phyloP scores from a whole-genome alignment of 2,888 invertebrate species.

The Julus scandinavius region DNA sequence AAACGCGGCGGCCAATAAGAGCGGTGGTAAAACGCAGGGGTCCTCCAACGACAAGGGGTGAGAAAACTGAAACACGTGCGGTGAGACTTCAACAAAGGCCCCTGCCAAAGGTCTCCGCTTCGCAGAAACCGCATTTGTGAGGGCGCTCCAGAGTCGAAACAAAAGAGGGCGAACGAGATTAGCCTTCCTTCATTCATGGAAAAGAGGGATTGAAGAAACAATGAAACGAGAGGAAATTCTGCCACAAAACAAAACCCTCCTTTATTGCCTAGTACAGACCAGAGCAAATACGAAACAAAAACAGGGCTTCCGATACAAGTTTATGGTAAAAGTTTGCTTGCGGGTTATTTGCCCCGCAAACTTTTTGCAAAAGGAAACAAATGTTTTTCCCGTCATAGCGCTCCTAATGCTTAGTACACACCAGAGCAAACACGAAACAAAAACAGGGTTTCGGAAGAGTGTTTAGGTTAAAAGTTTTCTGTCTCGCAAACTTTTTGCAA shows the following conservation, averaged over 20 bases:
- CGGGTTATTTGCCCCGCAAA: too few species aligned
- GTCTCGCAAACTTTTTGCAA: too few species aligned
- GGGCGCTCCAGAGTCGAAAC: neutral
- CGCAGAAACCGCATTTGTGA: neutral
- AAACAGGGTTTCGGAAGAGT: too few species aligned
- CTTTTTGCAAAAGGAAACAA: too few species aligned
- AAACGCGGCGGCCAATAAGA: neutral
- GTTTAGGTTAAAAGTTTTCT: too few species aligned
- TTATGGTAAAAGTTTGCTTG: too few species aligned
- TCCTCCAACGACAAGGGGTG: neutral
- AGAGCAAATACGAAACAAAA: too few species aligned
- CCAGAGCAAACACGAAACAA: too few species aligned
- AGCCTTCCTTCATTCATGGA: neutral
- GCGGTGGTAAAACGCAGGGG: neutral
- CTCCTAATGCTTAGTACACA: too few species aligned
- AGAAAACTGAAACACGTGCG: constrained; percentile 22
- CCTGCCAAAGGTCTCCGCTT: constrained; percentile 31
- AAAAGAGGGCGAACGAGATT: neutral
- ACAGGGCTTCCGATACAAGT: too few species aligned
- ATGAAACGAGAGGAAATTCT: neutral
- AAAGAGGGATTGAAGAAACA: neutral
- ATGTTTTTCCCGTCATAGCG: too few species aligned
- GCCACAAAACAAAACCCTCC: constrained; percentile 14
- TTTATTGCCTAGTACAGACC: too few species aligned
- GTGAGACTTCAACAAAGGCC: constrained; percentile 2